phyloP scores from a whole-genome alignment of 2,797 vertebrate genomes.

The Myotis pilosus region DNA sequence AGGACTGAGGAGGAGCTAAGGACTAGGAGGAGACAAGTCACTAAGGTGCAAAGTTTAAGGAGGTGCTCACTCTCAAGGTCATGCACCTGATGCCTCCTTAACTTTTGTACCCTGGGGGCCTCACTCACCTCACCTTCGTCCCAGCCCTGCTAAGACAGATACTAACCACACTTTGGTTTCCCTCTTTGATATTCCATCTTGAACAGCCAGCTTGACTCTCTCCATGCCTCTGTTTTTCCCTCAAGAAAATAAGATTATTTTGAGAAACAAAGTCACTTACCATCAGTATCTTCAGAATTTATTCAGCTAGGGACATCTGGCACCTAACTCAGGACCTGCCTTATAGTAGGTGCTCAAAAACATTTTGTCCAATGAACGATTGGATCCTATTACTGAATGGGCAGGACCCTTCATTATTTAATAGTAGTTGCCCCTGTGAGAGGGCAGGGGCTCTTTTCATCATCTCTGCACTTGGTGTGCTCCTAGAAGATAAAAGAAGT shows the following conservation, averaged over 20 bases:
- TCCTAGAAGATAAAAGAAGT: background rate
- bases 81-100: background rate
- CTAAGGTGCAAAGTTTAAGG: background rate
- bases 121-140: background rate
- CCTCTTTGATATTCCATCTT: background rate
- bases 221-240: background rate
- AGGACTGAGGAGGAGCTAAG: background rate
- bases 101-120: background rate
- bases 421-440: background rate
- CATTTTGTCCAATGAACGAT: background rate
- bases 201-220: background rate
- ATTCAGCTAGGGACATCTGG: background rate
- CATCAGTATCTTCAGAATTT: background rate
- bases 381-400: background rate
- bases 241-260: background rate
- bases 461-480: background rate
- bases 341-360: background rate
- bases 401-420: background rate
- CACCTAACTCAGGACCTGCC: background rate
- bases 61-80: background rate
- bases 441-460: background rate
- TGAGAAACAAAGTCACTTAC: background rate
- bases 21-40: background rate
- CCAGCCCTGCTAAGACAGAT: background rate
- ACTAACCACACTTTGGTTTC: background rate